A percentile compares a stretch with the other conserved stretches of the same genome.
These are phyloP conservation scores for Pyrrhosoma nymphula DNA, from an alignment of 2,888 invertebrate genomes.

Conservation along the genomic window DNA sequence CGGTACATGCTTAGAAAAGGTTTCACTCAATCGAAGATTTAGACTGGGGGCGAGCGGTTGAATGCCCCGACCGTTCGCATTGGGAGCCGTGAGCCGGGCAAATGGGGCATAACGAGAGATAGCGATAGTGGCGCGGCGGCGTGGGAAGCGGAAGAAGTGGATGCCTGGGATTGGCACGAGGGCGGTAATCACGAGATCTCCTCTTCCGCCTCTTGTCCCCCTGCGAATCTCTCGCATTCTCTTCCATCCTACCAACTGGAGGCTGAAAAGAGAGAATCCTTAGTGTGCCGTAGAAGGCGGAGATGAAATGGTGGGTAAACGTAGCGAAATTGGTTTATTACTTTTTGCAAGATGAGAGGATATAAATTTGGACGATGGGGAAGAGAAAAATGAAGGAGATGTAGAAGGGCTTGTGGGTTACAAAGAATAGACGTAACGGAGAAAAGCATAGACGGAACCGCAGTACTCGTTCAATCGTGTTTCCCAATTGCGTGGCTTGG, in stretches of 20 bases:
- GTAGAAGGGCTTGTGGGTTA: too few relatives aligned
- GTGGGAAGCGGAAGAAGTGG: neutral
- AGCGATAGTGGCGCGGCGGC: neutral
- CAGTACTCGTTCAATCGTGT: too few relatives aligned
- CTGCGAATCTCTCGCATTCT: neutral
- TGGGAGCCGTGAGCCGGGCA: neutral
- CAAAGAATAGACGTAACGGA: too few relatives aligned
- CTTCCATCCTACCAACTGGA: neutral
- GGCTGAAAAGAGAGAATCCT: neutral
- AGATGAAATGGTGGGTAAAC: neutral
- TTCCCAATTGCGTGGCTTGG: too few relatives aligned
- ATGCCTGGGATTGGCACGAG: conserved; percentile 3
- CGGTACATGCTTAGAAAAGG: neutral
- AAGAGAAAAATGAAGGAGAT: neutral
- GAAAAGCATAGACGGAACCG: too few relatives aligned
- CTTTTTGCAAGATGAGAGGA: neutral
- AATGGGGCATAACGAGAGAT: conserved; percentile 6
- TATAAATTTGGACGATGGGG: neutral
- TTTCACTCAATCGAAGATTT: conserved; percentile 9
- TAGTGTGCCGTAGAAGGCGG: neutral
- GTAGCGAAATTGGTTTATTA: neutral
- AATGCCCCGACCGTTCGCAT: neutral
- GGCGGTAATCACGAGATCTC: neutral
- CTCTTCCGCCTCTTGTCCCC: neutral
- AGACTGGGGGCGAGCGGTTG: neutral